These are phyloP conservation scores for Cynopterus brachyotis DNA, from an alignment of 2,113 vertebrate species.

Conservation along the genomic window DNA sequence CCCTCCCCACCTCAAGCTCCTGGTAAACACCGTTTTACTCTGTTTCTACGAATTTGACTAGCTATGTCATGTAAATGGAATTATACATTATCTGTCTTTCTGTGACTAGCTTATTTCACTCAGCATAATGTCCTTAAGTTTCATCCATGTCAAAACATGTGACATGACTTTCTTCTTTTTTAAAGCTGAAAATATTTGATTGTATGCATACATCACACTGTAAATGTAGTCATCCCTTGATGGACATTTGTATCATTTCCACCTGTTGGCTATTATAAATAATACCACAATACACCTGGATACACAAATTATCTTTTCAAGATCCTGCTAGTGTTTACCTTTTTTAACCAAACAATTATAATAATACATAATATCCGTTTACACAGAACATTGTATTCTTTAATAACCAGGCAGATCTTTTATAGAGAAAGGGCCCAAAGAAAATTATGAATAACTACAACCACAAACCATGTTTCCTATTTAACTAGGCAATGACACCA, in stretches of 20 bases:
- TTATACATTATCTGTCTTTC: neutral
- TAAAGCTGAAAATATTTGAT: neutral
- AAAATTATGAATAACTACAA: neutral
- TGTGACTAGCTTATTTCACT: neutral
- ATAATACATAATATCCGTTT: neutral
- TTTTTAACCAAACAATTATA: neutral
- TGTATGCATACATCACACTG: neutral
- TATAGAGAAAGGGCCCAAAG: neutral
- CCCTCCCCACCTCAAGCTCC: fast-evolving
- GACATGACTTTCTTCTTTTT: neutral
- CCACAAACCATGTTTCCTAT: neutral
- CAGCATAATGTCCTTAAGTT: neutral
- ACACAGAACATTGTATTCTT: neutral
- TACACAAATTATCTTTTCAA: neutral
- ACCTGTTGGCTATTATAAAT: neutral
- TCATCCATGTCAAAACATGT: neutral
- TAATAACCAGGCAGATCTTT: neutral
- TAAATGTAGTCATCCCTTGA: neutral
- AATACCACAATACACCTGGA: neutral
- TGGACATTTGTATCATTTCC: neutral
- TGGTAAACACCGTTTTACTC: neutral
- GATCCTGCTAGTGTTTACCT: neutral
- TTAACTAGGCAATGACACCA: neutral
- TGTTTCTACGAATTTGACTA: neutral
- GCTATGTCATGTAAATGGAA: neutral